Evolutionary conservation across 2,888 invertebrate genomes (phyloP).

Genomic region (Drosophila hamatofila): DNA sequence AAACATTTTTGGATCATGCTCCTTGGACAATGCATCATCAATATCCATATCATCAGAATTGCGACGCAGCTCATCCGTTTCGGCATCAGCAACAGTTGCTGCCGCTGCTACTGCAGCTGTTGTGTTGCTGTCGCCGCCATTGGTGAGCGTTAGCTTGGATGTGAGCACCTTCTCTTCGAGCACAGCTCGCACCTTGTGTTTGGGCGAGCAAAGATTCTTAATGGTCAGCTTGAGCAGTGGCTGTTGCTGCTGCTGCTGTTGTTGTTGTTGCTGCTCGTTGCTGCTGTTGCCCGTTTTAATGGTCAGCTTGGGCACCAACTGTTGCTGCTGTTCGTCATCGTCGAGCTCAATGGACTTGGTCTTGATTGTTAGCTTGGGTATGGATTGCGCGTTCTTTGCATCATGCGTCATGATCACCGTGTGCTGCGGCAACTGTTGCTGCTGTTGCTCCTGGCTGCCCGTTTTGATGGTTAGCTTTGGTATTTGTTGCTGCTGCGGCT

Average conservation of each 20-base stretch:
- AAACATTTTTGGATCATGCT: conserved; percentile 83
- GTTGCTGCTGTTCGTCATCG: conserved; percentile 49
- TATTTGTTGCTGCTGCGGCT: conserved; percentile 55
- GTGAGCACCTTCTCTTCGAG: conserved; percentile 83
- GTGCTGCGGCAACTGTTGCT: conserved; percentile 69
- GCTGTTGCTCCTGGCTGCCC: conserved; percentile 51
- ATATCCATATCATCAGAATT: conserved; percentile 84
- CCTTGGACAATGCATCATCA: conserved; percentile 79
- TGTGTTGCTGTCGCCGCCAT: conserved; percentile 61
- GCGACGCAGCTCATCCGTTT: conserved; percentile 68
- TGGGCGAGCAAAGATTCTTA: conserved; percentile 84
- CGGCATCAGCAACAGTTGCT: conserved; percentile 20
- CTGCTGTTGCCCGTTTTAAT: conserved; percentile 69
- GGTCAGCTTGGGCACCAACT: conserved; percentile 78
- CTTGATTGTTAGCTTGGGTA: conserved; percentile 84
- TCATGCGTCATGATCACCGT: conserved; percentile 86
- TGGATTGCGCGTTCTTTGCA: conserved; percentile 81
- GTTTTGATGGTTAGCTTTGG: conserved; percentile 86
- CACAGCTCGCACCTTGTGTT: conserved; percentile 86
- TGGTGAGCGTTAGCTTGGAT: conserved; percentile 59
- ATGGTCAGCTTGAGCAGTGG: conserved; percentile 84
- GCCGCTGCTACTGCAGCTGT: conserved; percentile 20
- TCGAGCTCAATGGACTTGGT: conserved; percentile 82
- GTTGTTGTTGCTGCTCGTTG: conserved; percentile 37
- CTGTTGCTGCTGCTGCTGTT: conserved; percentile 54